These are phyloP conservation scores for Papilio glaucus DNA, from an alignment of 1,140 invertebrate genomes.

Conservation along the genomic window DNA sequence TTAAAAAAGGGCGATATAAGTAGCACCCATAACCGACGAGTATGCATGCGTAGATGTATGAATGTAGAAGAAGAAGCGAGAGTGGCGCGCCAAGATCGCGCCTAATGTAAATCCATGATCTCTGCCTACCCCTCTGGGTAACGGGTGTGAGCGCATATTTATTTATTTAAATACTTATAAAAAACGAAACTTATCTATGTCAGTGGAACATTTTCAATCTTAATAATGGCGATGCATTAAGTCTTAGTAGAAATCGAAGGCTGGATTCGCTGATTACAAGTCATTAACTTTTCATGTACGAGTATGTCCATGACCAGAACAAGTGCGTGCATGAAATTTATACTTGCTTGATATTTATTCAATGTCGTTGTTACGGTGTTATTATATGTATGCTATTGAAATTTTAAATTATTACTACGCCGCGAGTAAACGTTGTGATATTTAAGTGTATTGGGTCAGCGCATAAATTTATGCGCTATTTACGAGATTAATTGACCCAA, in stretches of 20 bases:
- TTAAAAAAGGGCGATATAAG: too few species aligned
- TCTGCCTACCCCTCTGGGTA: too few species aligned
- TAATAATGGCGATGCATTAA: not conserved
- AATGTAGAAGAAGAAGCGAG: too few species aligned
- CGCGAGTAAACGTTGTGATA: not conserved
- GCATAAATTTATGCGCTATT: not conserved
- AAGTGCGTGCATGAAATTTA: conserved; percentile 10
- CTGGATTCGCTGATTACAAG: not conserved
- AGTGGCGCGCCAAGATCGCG: too few species aligned
- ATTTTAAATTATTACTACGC: conserved; percentile 4
- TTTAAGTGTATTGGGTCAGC: not conserved
- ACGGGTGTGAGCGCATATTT: too few species aligned
- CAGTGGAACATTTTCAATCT: not conserved
- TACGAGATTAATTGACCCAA: not conserved
- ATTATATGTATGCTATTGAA: not conserved
- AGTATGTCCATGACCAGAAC: conserved; percentile 6
- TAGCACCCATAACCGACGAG: too few species aligned
- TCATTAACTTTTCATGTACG: conserved; percentile 10
- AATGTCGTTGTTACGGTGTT: conserved; percentile 9
- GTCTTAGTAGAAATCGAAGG: conserved; percentile 4
- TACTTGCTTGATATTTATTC: not conserved
- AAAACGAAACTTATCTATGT: not conserved
- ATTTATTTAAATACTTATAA: too few species aligned
- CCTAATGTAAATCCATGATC: too few species aligned
- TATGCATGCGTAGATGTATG: too few species aligned